phyloP scores from a whole-genome alignment of 2,888 invertebrate genomes.

The Drosophila maculinotata region DNA sequence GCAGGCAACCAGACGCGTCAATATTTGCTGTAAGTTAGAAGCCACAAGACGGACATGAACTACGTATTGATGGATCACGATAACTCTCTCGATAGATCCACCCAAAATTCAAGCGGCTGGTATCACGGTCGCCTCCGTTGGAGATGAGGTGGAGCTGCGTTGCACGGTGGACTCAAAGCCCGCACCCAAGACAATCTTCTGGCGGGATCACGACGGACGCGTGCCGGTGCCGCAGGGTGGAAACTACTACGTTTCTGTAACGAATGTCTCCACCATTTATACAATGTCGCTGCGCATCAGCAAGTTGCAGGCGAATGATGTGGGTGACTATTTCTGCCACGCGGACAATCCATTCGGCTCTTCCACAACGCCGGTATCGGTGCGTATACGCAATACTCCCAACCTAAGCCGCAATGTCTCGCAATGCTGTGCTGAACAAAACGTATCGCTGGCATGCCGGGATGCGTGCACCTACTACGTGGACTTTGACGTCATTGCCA shows the following conservation, averaged over 20 bases:
- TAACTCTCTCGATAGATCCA: conserved; percentile 86
- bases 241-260: conserved; percentile 89
- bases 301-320: conserved; percentile 89
- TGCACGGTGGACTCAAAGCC: conserved; percentile 92
- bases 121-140: conserved; percentile 91
- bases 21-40: conserved; percentile 91
- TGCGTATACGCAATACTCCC: conserved; percentile 88
- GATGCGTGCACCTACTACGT: conserved; percentile 94
- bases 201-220: conserved; percentile 91
- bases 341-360: conserved; percentile 93
- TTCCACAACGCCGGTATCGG: conserved; percentile 90
- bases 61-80: background rate
- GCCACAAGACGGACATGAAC: no score
- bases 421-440: conserved; percentile 92
- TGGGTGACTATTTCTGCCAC: conserved; percentile 93
- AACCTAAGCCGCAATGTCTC: conserved; percentile 89
- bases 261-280: conserved; percentile 88
- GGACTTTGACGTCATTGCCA: conserved; percentile 93
- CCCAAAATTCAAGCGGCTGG: conserved; percentile 92
- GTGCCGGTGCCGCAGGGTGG: conserved; percentile 92
- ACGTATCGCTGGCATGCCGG: conserved; percentile 91
- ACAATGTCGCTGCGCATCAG: conserved; percentile 91
- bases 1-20: conserved; percentile 92
- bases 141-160: conserved; percentile 91
- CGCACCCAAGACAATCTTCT: conserved; percentile 92